Percentiles rank a stretch among this genome's conserved stretches.
Evolutionary conservation across 2,113 vertebrate species (phyloP).

Genomic region (Dolichallabes microphthalmus): DNA sequence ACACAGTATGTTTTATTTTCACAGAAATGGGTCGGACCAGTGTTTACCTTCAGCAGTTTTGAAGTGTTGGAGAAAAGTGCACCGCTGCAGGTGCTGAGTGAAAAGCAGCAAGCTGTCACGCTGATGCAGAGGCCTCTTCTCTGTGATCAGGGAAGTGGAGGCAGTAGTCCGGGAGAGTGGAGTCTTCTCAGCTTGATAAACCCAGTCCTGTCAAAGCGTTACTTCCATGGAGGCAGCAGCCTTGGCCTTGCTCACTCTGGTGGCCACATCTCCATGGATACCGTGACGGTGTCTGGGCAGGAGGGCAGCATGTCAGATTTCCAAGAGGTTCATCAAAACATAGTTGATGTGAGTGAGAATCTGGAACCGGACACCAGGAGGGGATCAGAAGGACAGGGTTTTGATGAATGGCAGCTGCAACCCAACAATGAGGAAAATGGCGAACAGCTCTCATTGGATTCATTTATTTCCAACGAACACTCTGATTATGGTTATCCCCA

Average conservation of each 20-base stretch:
- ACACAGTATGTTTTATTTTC: neutral
- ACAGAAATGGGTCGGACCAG: conserved; percentile 74
- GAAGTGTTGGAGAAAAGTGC: conserved; percentile 61
- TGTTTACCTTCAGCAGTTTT: conserved; percentile 58
- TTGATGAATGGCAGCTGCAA: conserved; percentile 62
- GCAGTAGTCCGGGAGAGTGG: conserved; percentile 38
- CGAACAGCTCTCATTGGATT: conserved; percentile 74
- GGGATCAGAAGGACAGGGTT: neutral
- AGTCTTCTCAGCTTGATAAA: neutral
- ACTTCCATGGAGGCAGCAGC: conserved; percentile 48
- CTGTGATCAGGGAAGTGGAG: conserved; percentile 35
- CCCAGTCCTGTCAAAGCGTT: conserved; percentile 39
- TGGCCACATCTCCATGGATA: conserved; percentile 81
- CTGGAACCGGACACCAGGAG: conserved; percentile 49
- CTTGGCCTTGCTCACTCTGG: conserved; percentile 65
- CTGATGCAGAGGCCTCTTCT: conserved; percentile 26
- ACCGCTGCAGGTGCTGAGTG: conserved; percentile 53
- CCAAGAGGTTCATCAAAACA: conserved; percentile 31
- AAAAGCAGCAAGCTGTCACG: conserved; percentile 28
- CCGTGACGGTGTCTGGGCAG: conserved; percentile 77
- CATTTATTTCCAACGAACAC: conserved; percentile 64
- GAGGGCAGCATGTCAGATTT: conserved; percentile 56
- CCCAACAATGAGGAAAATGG: conserved; percentile 59
- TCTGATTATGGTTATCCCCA: conserved; percentile 79
- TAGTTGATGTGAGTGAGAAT: conserved; percentile 43